Percentiles rank a stretch among this genome's conserved stretches.
Evolutionary conservation across 1,140 invertebrate species (phyloP).

Genomic region (Leptopilina clavipes): DNA sequence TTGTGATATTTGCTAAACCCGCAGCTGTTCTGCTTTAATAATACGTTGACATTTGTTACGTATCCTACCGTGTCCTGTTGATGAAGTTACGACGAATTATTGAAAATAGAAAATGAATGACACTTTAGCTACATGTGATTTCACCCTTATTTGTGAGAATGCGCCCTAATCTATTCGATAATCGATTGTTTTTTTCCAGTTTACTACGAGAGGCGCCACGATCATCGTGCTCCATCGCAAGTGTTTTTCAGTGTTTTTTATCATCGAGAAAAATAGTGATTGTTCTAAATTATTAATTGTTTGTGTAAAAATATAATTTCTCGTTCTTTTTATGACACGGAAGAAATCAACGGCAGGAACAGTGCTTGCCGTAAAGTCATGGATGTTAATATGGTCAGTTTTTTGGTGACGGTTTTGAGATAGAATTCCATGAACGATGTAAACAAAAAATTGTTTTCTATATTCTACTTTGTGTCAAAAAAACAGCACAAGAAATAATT

Average conservation of each 20-base stretch:
- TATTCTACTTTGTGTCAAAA: neutral
- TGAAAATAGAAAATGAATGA: too few relatives aligned
- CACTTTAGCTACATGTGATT: too few relatives aligned
- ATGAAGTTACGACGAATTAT: too few relatives aligned
- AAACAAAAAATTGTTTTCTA: conserved; percentile 34
- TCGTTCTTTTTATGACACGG: conserved; percentile 37
- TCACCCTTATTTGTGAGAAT: too few relatives aligned
- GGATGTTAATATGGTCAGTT: conserved; percentile 51
- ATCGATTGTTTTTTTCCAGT: too few relatives aligned
- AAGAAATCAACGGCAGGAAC: conserved; percentile 25
- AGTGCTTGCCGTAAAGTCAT: conserved; percentile 33
- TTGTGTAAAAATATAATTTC: conserved; percentile 1
- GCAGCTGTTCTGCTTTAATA: too few relatives aligned
- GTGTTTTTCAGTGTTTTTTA: conserved; percentile 4
- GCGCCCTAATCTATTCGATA: too few relatives aligned
- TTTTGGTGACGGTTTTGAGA: conserved; percentile 18
- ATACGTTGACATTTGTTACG: too few relatives aligned
- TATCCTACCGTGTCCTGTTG: too few relatives aligned
- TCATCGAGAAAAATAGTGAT: neutral
- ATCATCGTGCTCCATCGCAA: neutral
- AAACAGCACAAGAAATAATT: conserved; percentile 6
- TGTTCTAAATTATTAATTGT: conserved; percentile 1
- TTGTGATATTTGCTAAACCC: too few relatives aligned
- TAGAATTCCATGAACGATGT: conserved; percentile 29
- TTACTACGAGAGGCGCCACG: too few relatives aligned